Conservation (phyloP, 2,113 vertebrate species). For the Hippoglossus stenolepis region DNA sequence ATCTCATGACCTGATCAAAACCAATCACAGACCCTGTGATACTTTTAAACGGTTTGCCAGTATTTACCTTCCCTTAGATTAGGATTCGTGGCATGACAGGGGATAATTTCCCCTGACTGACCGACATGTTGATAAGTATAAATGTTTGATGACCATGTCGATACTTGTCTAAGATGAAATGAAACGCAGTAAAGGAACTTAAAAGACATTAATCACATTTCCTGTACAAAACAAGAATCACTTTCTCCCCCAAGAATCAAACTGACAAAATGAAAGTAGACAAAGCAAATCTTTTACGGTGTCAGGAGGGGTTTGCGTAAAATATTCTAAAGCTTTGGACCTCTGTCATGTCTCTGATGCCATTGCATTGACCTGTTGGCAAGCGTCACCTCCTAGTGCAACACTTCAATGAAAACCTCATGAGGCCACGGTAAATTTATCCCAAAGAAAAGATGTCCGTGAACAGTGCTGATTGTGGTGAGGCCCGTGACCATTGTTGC, state of each 20-base stretch:
- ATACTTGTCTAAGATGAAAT: slow-evolving; percentile 18
- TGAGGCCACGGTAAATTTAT: slow-evolving; percentile 87
- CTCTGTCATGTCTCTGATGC: slow-evolving; percentile 65
- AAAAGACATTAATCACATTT: slow-evolving; percentile 24
- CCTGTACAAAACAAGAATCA: neutral
- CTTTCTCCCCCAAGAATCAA: slow-evolving; percentile 1
- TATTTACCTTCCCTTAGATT: slow-evolving; percentile 21
- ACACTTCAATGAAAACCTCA: slow-evolving; percentile 89
- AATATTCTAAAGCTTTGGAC: slow-evolving; percentile 38
- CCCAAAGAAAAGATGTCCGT: slow-evolving; percentile 86
- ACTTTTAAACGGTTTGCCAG: neutral
- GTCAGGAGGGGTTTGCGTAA: slow-evolving; percentile 45
- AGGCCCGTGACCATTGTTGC: slow-evolving; percentile 88
- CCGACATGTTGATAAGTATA: slow-evolving; percentile 6
- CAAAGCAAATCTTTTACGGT: slow-evolving; percentile 31
- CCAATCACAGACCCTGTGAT: slow-evolving; percentile 19
- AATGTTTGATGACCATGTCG: slow-evolving; percentile 15
- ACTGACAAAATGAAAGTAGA: slow-evolving; percentile 29
- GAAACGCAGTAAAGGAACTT: neutral
- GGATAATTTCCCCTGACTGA: slow-evolving; percentile 16
- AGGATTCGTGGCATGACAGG: slow-evolving; percentile 19
- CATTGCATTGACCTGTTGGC: slow-evolving; percentile 78
- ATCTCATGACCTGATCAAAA: slow-evolving; percentile 32
- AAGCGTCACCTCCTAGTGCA: slow-evolving; percentile 81
- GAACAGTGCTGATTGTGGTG: slow-evolving; percentile 85